A percentile compares a stretch with the other conserved stretches of the same genome.
Conservation (phyloP, 2,888 invertebrate genomes). For the Euzophera pinguis region DNA sequence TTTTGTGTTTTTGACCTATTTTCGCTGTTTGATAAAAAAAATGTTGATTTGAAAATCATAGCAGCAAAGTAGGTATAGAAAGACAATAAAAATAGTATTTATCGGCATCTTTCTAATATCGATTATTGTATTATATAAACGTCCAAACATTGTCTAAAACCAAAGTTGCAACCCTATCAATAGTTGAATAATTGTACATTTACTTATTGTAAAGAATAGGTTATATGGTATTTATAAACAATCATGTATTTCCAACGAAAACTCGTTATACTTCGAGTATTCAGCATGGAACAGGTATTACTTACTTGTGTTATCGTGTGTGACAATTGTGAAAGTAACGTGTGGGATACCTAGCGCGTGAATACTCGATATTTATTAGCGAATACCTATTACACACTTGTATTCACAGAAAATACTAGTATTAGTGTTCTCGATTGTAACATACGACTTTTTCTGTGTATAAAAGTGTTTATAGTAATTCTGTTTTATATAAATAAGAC, state of each 20-base stretch:
- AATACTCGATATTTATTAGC: constrained; percentile 1
- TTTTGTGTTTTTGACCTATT: no score
- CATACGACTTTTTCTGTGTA: constrained; percentile 7
- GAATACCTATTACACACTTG: neutral
- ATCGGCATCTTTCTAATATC: neutral
- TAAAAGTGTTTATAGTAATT: neutral
- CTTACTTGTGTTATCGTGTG: neutral
- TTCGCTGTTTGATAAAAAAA: neutral
- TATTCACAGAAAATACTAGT: constrained; percentile 5
- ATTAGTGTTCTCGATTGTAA: neutral
- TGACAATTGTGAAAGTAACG: neutral
- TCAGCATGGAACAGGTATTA: neutral
- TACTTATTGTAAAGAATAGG: constrained; percentile 5
- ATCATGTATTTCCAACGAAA: neutral
- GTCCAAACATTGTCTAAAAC: neutral
- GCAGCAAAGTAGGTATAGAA: neutral
- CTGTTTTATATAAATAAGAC: constrained; percentile 1
- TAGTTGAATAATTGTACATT: constrained; percentile 5
- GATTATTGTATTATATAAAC: neutral
- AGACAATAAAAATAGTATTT: neutral
- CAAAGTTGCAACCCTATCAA: neutral
- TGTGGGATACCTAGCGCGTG: neutral
- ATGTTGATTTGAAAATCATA: neutral
- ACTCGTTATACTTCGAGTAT: constrained; percentile 3
- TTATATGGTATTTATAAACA: constrained; percentile 3